Percentiles rank a stretch among this genome's conserved stretches.
Evolutionary conservation across 1,140 invertebrate species (phyloP).

Genomic region (Asbolus verrucosus): DNA sequence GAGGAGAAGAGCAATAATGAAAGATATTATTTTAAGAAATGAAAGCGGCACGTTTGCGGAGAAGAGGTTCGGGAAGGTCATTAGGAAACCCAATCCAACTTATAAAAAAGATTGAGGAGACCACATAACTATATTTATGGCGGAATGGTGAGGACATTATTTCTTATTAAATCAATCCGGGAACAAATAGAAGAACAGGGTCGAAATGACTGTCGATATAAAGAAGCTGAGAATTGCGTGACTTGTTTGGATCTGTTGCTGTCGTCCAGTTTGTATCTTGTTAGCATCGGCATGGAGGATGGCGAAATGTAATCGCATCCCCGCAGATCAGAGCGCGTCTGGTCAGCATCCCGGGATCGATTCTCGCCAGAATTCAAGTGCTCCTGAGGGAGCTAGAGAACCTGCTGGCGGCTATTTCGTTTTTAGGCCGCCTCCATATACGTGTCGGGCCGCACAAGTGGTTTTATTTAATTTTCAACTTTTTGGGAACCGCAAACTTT

Average conservation of each 20-base stretch:
- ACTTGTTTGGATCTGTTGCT: conserved; percentile 23
- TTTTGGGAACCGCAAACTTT: conserved; percentile 8
- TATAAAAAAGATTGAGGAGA: neutral
- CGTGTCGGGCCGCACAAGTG: conserved; percentile 35
- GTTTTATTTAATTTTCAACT: conserved; percentile 47
- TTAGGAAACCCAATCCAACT: neutral
- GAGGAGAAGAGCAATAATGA: neutral
- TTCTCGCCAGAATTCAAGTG: conserved; percentile 46
- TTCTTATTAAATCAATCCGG: conserved; percentile 8
- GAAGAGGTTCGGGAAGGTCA: neutral
- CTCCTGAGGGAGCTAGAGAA: conserved; percentile 41
- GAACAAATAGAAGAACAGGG: neutral
- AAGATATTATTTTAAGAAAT: neutral
- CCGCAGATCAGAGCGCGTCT: conserved; percentile 41
- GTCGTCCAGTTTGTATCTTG: conserved; percentile 38
- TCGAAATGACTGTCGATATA: neutral
- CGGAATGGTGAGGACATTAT: neutral
- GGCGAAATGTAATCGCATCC: conserved; percentile 39
- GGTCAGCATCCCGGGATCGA: conserved; percentile 47
- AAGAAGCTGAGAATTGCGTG: neutral
- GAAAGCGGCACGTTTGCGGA: neutral
- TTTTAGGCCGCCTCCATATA: conserved; percentile 28
- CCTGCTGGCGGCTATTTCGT: conserved; percentile 37
- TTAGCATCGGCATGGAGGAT: conserved; percentile 16
- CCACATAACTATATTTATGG: neutral